Evolutionary conservation across 2,888 invertebrate species (phyloP).

Genomic region (Caenorhabditis afra): DNA sequence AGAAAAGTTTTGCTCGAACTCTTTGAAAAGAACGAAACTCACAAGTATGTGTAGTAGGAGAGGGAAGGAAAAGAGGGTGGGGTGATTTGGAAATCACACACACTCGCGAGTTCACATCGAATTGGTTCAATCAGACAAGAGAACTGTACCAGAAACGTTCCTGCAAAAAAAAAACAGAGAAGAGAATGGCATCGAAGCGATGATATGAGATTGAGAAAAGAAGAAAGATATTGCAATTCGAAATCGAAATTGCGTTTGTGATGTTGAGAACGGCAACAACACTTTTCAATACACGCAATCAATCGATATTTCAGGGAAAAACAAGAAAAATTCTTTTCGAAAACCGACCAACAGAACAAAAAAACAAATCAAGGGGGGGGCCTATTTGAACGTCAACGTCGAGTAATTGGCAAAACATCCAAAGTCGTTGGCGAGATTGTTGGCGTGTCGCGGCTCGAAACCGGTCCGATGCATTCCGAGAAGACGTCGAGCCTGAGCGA

Average conservation of each 20-base stretch:
- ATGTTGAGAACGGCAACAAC: not conserved
- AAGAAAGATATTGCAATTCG: not conserved
- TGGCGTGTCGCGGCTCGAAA: constrained; percentile 89
- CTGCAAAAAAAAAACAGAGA: too few relatives aligned
- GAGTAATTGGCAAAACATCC: constrained; percentile 89
- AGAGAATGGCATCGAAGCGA: not conserved
- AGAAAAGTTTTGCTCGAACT: too few relatives aligned
- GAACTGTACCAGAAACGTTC: not conserved
- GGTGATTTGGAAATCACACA: constrained; percentile 24
- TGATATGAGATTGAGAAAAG: not conserved
- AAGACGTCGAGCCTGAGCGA: constrained; percentile 82
- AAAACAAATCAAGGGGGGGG: not conserved
- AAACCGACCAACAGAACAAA: constrained; percentile 6
- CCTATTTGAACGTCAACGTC: constrained; percentile 27
- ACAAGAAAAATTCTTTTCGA: constrained; percentile 1
- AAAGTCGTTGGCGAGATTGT: constrained; percentile 94
- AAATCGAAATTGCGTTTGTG: not conserved
- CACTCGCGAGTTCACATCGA: constrained; percentile 38
- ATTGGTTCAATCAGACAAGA: constrained; percentile 18
- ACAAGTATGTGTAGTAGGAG: constrained; percentile 1
- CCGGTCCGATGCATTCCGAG: constrained; percentile 85
- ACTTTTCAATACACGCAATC: not conserved
- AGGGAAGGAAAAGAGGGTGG: constrained; percentile 10
- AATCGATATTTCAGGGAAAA: not conserved
- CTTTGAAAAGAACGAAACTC: not conserved